Conservation (phyloP, 2,888 invertebrate genomes). For the Callosobruchus maculatus region DNA sequence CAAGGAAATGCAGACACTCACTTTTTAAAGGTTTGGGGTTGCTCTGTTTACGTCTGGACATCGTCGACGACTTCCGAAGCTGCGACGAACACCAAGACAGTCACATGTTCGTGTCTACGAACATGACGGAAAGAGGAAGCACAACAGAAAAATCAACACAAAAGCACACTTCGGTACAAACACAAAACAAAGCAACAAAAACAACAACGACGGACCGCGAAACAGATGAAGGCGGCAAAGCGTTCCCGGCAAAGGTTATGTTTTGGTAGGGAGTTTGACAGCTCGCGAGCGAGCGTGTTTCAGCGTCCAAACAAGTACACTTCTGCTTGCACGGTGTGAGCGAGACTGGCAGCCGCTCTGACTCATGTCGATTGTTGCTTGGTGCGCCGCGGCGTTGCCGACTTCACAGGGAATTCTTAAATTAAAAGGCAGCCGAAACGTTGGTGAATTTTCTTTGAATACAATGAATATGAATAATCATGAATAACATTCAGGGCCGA, state of each 20-base stretch:
- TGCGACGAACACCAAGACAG: neutral
- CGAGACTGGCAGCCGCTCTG: slow-evolving; percentile 31
- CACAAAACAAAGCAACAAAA: neutral
- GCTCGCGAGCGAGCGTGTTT: slow-evolving; percentile 25
- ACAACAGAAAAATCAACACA: slow-evolving; percentile 7
- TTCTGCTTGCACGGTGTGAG: slow-evolving; percentile 32
- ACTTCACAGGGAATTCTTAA: neutral
- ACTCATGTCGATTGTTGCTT: slow-evolving; percentile 36
- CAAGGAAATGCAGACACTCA: slow-evolving; percentile 55
- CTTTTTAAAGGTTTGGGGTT: slow-evolving; percentile 95
- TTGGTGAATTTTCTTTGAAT: too few relatives aligned
- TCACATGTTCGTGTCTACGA: slow-evolving; percentile 10
- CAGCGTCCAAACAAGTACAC: slow-evolving; percentile 5
- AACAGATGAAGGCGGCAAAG: neutral
- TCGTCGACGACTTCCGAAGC: slow-evolving; percentile 41
- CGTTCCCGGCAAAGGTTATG: slow-evolving; percentile 13
- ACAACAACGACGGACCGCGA: neutral
- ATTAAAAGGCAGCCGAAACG: too few relatives aligned
- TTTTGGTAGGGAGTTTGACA: slow-evolving; percentile 22
- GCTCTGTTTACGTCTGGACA: slow-evolving; percentile 95
- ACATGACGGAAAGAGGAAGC: slow-evolving; percentile 11
- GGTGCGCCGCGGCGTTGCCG: slow-evolving; percentile 23
- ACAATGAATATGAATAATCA: too few relatives aligned
- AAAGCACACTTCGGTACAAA: slow-evolving; percentile 10
- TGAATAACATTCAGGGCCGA: too few relatives aligned